Evolutionary conservation across 2,797 vertebrate genomes (phyloP), one percentile per base, ranked within the genome.

Genomic region (Crossoptilon crossoptilon): DNA sequence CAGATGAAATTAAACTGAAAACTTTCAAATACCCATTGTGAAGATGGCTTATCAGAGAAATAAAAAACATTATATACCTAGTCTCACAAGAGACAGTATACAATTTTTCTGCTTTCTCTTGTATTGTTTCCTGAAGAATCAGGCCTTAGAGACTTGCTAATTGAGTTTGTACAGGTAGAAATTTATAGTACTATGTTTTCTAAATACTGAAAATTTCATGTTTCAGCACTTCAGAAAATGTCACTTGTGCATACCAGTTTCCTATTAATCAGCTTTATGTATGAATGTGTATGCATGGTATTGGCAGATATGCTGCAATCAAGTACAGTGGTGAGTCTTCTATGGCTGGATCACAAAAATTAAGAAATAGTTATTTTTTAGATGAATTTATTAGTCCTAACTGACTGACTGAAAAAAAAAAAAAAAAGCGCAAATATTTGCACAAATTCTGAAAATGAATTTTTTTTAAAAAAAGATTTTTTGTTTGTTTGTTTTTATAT

Each of bases 361-460:
- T 29, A 53, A 76, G 9, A 29, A 85, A 49, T 4, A 64, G 6
- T 22, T 60, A 68, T 7, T 22, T 10, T 71, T 16, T 41, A 58
- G n/a, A 27, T n/a, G 63, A 88, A 33, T 33, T 33, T 33, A 33
- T 33, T 33, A 33, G 33, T 31, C 14, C n/a, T 14, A 15, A 7
- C 0, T 73, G 29, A 44, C 7, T 19, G 71, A 58, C 70, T 44
- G 9, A 55, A 13, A 1, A 46, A 22, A 48, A 48, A 48, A 49
- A 24, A 49, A 43, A 14, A 41, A 43, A 22, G 6, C 24, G 2
- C 10, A 67, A 51, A 56, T 46, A 33, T 5, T 1, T 64, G 13
- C 14, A 55, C 1, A 43, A 64, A 64, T 66, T n/a, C 6, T 2
- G 26, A 62, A 71, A 49, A 49, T 0, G 1, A 33, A 17, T 33